These are phyloP conservation scores for Loriculus beryllinus DNA, from an alignment of 2,797 vertebrate genomes.

Conservation along the genomic window DNA sequence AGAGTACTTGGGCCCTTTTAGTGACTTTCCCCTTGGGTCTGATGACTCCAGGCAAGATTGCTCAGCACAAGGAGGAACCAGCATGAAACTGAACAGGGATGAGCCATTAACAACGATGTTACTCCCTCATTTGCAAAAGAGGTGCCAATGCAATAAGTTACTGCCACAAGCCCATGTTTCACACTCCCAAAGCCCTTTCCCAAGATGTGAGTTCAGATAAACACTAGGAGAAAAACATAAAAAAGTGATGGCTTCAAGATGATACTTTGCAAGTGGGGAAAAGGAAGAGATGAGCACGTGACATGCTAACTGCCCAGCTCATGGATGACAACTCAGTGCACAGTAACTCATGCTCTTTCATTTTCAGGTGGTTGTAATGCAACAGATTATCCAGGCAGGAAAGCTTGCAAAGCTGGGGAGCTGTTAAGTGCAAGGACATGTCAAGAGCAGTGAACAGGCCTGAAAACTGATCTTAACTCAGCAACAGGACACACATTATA, in stretches of 20 bases:
- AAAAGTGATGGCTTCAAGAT: not conserved
- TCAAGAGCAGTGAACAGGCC: not conserved
- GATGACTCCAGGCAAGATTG: not conserved
- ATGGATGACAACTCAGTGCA: not conserved
- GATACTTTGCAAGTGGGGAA: not conserved
- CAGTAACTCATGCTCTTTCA: not conserved
- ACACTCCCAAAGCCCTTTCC: not conserved
- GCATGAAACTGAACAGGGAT: not conserved
- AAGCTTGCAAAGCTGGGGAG: not conserved
- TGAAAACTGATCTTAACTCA: not conserved
- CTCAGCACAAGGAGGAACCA: not conserved
- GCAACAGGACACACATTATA: not conserved
- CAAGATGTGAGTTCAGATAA: not conserved
- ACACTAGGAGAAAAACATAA: not conserved
- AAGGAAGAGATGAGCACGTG: not conserved
- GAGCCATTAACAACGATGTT: not conserved
- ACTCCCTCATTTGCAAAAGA: not conserved
- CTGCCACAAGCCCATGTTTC: not conserved
- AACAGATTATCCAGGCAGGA: not conserved
- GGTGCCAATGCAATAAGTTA: not conserved
- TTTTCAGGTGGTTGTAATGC: not conserved
- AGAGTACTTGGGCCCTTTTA: not conserved
- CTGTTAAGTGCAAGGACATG: not conserved
- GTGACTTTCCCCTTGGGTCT: not conserved
- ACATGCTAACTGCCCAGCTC: not conserved